Evolutionary conservation across 2,797 vertebrate genomes (phyloP), one percentile per base, ranked within the genome.

Genomic region (Ataeniobius toweri): DNA sequence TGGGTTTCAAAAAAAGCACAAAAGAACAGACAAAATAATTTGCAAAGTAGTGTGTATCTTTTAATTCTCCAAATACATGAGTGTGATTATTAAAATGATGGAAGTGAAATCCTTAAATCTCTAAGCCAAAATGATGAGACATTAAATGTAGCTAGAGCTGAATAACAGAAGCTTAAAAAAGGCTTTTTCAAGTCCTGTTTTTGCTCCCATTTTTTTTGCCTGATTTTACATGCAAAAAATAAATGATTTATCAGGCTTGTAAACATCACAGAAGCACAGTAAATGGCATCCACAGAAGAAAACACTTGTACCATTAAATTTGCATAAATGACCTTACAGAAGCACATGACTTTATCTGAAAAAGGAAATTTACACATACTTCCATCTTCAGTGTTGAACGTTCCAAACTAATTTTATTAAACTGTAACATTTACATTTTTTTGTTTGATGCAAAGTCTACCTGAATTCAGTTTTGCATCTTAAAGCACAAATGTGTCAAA

Each of bases 1-100:
- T 39, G 76, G 78, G 20, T 85, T 88, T 83, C 56, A 41, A 39
- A 71, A 55, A 48, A 77, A 83, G 75, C 48, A 78, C 65, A 75
- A 73, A 74, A 26, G 63, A 73, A 65, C 55, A 28, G 61, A 74
- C 53, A 63, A 79, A 90, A 77, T 77, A 83, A 86, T 88, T 78
- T 82, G 87, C 55, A 86, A 73, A 87, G 85, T 80, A 12, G 31
- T 70, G 51, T 16, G 59, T 73, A 48, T 51, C 68, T 28, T 83
- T 58, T 12, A 73, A 87, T 89, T 58, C 46, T 46, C 28, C 31
- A 65, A 76, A 78, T 48, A 39, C 71, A 65, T 26, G 58, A 55
- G 77, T 79, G 76, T 1, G n/a, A 71, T 71, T 70, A 76, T 76
- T 73, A 28, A 53, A 82, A 74, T 73, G 48, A 50, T 31, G 51